Base-by-base conservation (phyloP, 2,797 vertebrate species). In the Karalla daura region DNA sequence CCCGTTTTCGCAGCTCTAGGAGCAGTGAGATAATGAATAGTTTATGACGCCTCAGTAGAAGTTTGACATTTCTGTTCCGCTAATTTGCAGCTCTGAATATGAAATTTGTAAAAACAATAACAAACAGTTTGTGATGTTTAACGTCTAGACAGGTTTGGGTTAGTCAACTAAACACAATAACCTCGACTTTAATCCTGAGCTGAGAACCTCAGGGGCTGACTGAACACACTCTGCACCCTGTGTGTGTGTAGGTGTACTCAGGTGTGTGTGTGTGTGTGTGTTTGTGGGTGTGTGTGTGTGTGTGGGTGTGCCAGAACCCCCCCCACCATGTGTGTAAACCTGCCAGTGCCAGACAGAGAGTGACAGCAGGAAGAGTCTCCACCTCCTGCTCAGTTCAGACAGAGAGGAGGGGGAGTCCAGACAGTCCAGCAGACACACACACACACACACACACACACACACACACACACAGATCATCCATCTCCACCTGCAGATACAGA, bases 341-440 rank as follows among this genome's bases (percentile, higher is more conserved):
- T 47, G 77, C 65, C 82, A 75, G 54, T 76, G 35, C 7, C 77
- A 74, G 70, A 82, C 56, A 54, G 72, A 65, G 62, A 68, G 67
- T 81, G 78, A 79, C 86, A 84, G 74, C 74, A 74, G 76, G 76
- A 54, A 73, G 70, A 63, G 78, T 74, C 77, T 70, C 4, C 50
- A 47, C 64, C 67, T 66, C 39, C 74, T 63, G 50, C 78, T 83
- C 78, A 78, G 62, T 74, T 63, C 68, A 56, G 62, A 59, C 56
- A 70, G 33, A 58, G 49, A 49, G 65, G 70, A 43, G 69, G 46
- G 13, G 7, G 13, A 18, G 46, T 43, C 53, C 71, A 81, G 49
- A 81, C 69, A 46, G 20, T 0, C 36, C 8, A 27, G 54, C 55
- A 47, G 7, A 59, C 61, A 52, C 41, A 25, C 59, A 45, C 50